Evolutionary conservation across 2,113 vertebrate species (phyloP).

Genomic region (Melanerpes aurifrons): DNA sequence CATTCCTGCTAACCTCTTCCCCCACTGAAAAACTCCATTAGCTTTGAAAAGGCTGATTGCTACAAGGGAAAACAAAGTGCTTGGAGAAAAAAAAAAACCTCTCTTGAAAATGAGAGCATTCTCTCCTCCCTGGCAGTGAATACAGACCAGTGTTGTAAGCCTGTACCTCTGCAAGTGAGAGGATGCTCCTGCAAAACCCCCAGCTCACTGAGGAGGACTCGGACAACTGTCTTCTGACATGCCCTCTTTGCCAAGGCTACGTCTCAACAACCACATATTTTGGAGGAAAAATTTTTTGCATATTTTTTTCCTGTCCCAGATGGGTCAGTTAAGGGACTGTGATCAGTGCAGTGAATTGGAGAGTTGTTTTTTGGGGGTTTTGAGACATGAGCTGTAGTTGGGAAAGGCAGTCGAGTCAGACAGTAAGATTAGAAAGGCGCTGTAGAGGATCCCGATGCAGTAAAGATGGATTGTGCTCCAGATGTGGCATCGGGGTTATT

Average conservation of each 20-base stretch:
- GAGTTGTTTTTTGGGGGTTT: background rate
- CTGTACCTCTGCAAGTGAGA: background rate
- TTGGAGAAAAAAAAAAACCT: background rate
- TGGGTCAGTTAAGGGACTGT: background rate
- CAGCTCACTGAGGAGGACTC: background rate
- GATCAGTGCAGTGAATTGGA: background rate
- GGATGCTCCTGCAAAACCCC: background rate
- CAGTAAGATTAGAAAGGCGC: background rate
- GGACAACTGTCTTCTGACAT: background rate
- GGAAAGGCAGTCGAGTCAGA: background rate
- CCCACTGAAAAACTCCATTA: background rate
- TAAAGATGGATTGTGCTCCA: background rate
- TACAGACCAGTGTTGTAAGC: background rate
- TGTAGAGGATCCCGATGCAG: background rate
- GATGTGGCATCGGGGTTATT: constrained; percentile 14
- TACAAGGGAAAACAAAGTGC: background rate
- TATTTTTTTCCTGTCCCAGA: background rate
- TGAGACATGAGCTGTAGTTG: background rate
- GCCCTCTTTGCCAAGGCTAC: background rate
- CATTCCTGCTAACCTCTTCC: background rate
- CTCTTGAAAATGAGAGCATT: constrained; percentile 1
- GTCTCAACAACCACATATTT: background rate
- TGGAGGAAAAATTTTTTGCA: background rate
- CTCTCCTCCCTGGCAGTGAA: background rate
- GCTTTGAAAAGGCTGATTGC: constrained; percentile 15